These are phyloP conservation scores for Amyelois transitella DNA, from an alignment of 1,140 invertebrate genomes.

Conservation along the genomic window DNA sequence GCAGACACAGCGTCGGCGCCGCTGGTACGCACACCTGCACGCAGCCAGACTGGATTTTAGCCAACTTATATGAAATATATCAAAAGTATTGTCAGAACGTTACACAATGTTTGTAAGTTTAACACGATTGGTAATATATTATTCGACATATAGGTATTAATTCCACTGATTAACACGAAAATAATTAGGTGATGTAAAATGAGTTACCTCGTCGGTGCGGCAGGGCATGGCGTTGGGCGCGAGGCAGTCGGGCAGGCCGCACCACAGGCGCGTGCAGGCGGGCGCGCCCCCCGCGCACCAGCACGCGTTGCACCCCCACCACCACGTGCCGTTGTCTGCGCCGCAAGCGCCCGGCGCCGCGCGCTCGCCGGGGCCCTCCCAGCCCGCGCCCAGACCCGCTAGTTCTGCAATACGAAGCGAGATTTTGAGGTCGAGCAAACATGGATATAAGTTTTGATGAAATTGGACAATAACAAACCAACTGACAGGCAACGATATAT, in stretches of 20 bases:
- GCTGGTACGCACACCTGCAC: slow-evolving; percentile 85
- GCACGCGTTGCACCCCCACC: slow-evolving; percentile 86
- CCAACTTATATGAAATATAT: too few species aligned
- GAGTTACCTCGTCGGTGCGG: slow-evolving; percentile 73
- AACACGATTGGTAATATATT: too few species aligned
- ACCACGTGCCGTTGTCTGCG: slow-evolving; percentile 77
- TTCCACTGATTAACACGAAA: too few species aligned
- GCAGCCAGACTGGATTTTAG: neutral
- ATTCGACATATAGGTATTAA: too few species aligned
- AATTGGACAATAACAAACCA: too few species aligned
- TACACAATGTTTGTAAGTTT: too few species aligned
- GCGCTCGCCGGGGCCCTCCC: slow-evolving; percentile 82
- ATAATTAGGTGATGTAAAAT: neutral
- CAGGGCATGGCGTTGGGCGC: slow-evolving; percentile 73
- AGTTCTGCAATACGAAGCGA: slow-evolving; percentile 27
- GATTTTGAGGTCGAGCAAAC: neutral
- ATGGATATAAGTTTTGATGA: neutral
- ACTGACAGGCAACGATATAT: neutral
- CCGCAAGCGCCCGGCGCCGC: slow-evolving; percentile 78
- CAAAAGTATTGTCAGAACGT: too few species aligned
- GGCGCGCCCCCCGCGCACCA: slow-evolving; percentile 83
- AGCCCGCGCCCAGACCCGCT: slow-evolving; percentile 73
- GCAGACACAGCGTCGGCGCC: slow-evolving; percentile 83
- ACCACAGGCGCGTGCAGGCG: slow-evolving; percentile 90
- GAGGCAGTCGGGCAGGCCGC: slow-evolving; percentile 86